These are phyloP conservation scores for Cinclus mexicanus DNA, from an alignment of 2,113 vertebrate species.

Conservation along the genomic window DNA sequence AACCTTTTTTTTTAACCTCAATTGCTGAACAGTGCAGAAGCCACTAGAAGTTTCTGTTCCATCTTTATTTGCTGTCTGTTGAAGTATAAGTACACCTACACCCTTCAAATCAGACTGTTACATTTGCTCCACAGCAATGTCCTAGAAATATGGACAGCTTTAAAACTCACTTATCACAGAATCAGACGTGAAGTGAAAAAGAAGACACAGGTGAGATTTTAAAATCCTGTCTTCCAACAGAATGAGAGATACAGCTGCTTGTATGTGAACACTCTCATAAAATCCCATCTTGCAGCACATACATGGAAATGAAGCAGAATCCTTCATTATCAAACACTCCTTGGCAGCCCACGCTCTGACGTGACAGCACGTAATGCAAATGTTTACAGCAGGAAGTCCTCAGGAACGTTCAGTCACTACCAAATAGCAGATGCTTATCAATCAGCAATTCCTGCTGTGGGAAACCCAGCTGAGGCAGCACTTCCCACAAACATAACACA, in stretches of 20 bases:
- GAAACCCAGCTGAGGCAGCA: slow-evolving; percentile 41
- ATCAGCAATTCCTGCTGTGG: background rate
- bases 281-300: background rate
- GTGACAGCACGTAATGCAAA: background rate
- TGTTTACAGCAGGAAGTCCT: slow-evolving; percentile 36
- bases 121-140: background rate
- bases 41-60: background rate
- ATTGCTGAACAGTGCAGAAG: background rate
- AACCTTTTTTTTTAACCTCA: background rate
- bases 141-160: background rate
- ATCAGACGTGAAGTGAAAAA: background rate
- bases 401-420: background rate
- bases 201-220: background rate
- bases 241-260: background rate
- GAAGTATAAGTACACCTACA: background rate
- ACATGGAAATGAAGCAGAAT: background rate
- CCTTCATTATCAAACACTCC: background rate
- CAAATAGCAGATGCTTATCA: slow-evolving; percentile 10
- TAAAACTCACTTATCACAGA: background rate
- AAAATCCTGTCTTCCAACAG: background rate
- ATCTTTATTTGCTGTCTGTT: background rate
- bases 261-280: background rate
- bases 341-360: background rate
- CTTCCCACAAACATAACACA: background rate
- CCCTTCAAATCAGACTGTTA: background rate